A percentile compares a stretch with the other conserved stretches of the same genome.
These are phyloP conservation scores for Dendrolimus houi DNA, from an alignment of 2,888 invertebrate genomes.

Conservation along the genomic window DNA sequence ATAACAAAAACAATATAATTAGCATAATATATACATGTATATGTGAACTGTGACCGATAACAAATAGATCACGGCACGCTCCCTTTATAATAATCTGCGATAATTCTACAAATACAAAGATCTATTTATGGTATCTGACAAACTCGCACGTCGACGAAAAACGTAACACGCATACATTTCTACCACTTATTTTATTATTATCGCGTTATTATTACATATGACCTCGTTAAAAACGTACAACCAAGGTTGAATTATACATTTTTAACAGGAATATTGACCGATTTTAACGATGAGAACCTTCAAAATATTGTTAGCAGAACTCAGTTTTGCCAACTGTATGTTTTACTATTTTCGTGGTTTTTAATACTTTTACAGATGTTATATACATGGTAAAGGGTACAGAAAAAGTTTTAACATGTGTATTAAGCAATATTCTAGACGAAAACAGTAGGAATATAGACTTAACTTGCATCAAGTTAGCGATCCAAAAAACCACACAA, in stretches of 20 bases:
- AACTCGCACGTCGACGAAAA: constrained; percentile 9
- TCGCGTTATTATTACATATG: constrained; percentile 18
- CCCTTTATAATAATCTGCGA: constrained; percentile 11
- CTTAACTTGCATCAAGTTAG: constrained; percentile 8
- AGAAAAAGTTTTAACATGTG: too few species aligned
- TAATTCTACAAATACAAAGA: constrained; percentile 7
- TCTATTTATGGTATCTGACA: constrained; percentile 35
- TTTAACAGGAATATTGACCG: constrained; percentile 11
- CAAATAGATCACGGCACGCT: constrained; percentile 10
- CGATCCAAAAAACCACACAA: not conserved
- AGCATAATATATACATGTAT: not conserved
- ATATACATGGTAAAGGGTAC: too few species aligned
- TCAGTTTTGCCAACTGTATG: too few species aligned
- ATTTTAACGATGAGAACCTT: constrained; percentile 17
- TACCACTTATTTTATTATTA: constrained; percentile 13
- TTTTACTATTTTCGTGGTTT: too few species aligned
- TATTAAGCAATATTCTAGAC: not conserved
- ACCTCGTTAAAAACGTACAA: constrained; percentile 21
- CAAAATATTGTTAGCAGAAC: constrained; percentile 1
- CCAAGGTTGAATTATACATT: constrained; percentile 18
- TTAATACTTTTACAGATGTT: too few species aligned
- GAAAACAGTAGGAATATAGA: constrained; percentile 5
- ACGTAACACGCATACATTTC: constrained; percentile 7
- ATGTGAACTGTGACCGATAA: constrained; percentile 9
- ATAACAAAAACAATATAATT: too few species aligned